Evolutionary conservation across 2,888 invertebrate species (phyloP).

Genomic region (Dastarcus helophoroides): DNA sequence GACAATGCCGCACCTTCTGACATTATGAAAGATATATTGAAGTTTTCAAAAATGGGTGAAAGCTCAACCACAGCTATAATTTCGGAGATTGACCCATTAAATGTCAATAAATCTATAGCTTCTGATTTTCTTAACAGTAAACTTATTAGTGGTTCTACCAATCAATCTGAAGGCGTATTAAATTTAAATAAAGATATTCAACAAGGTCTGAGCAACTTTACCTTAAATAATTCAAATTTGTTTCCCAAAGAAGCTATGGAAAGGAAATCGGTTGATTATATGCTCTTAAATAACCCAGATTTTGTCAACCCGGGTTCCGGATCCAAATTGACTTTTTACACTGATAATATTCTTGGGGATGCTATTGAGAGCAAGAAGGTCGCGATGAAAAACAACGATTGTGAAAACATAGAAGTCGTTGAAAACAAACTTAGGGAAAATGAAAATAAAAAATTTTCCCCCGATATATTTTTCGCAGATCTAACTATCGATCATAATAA

Average conservation of each 20-base stretch:
- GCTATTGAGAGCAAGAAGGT: slow-evolving; percentile 4
- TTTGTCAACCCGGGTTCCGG: not conserved
- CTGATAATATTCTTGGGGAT: slow-evolving; percentile 2
- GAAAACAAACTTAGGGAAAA: slow-evolving; percentile 6
- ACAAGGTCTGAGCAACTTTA: no score
- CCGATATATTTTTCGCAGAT: slow-evolving; percentile 27
- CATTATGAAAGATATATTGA: slow-evolving; percentile 9
- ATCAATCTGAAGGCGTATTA: no score
- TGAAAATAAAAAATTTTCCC: slow-evolving; percentile 20
- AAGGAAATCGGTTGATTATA: not conserved
- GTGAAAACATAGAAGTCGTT: slow-evolving; percentile 7
- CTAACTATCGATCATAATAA: slow-evolving; percentile 4
- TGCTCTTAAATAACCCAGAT: not conserved
- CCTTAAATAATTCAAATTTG: no score
- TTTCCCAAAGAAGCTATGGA: no score
- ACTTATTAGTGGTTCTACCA: no score
- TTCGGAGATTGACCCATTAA: not conserved
- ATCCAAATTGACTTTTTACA: not conserved
- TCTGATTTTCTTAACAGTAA: no score
- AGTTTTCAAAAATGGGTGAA: slow-evolving; percentile 4
- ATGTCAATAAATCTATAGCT: no score
- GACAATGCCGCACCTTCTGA: slow-evolving; percentile 3
- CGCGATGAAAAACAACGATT: slow-evolving; percentile 3
- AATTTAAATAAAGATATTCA: no score
- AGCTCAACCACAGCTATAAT: not conserved